A percentile compares a stretch with the other conserved stretches of the same genome.
Conservation (phyloP, 2,113 vertebrate genomes). For the Odobenus rosmarus region DNA sequence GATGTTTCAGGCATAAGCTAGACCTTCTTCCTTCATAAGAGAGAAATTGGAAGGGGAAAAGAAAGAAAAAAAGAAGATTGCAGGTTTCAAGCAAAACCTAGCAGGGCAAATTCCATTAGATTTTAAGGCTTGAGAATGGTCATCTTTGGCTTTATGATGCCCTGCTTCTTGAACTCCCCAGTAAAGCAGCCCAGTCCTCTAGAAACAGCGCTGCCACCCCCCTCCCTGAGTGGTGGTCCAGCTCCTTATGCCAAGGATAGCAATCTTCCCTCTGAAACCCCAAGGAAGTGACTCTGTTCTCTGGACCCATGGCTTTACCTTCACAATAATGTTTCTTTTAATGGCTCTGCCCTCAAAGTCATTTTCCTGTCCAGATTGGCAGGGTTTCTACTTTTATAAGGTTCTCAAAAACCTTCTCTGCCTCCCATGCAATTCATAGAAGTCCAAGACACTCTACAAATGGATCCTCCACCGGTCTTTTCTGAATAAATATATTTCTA, state of each 20-base stretch:
- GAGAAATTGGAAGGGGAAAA: background rate
- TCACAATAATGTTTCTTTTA: background rate
- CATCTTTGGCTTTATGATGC: background rate
- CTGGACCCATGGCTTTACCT: too few species aligned
- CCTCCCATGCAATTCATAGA: background rate
- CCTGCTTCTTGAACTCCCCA: background rate
- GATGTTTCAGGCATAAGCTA: background rate
- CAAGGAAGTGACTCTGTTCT: background rate
- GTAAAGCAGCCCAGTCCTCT: background rate
- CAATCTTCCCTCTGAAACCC: background rate
- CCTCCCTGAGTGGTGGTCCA: accelerated
- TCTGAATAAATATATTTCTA: background rate
- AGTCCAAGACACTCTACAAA: background rate
- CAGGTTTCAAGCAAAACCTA: background rate
- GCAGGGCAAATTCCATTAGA: background rate
- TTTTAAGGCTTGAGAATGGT: background rate
- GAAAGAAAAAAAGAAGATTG: background rate
- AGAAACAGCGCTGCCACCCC: accelerated
- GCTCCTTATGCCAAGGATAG: background rate
- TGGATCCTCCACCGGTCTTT: background rate
- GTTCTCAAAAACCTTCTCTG: background rate
- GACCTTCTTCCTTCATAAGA: background rate
- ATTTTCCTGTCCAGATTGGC: background rate
- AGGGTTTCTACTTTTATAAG: background rate
- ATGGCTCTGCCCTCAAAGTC: background rate